Base-by-base conservation (phyloP, 2,113 vertebrate species). In the Aspiorhynchus laticeps region DNA sequence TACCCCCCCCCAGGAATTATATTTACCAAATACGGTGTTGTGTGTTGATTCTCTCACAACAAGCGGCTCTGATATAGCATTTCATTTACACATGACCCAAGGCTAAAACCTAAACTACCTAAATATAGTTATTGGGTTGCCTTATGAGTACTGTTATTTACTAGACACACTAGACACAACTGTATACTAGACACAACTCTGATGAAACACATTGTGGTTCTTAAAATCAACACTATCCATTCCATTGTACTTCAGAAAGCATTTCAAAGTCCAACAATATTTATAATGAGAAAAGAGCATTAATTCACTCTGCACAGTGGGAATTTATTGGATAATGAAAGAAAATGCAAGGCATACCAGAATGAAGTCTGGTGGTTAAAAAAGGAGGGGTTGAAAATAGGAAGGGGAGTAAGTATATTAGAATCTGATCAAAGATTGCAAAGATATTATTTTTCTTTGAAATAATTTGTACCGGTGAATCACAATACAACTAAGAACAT, bases 231-330 rank as follows among this genome's bases (percentile, higher is more conserved):
- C 24, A 74, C 11, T 74, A 43, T 74, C 5, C 10, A 65, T 28
- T 24, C 11, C n/a, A 26, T 28, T 43, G 7, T 7, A 43, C 36
- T 71, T 73, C 59, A 61, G 59, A 12, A 65, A 24, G n/a, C n/a
- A 46, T 51, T n/a, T 71, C 19, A 36, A 67, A 15, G 63, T 28
- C 79, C 90, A 31, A 87, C 75, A 83, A 75, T 80, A 88, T 85
- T 89, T 48, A 89, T 87, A 90, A 85, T 61, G 65, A 89, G 87
- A 90, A 82, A 87, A 74, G 24, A n/a, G 21, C 89, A 15, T 86
- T 86, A 89, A 88, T 82, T 75, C 81, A 74, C 76, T 36, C 36
- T 74, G 71, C 24, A 21, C 21, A 74, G 43, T n/a, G 71, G 71
- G 10, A 74, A 74, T 7, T 7, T 11, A 74, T n/a, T 74, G 15